A percentile compares a stretch with the other conserved stretches of the same genome.
Evolutionary conservation across 37 sponge, comb jelly and placozoan species (phyloP).

Genomic region (Spongilla lacustris): DNA sequence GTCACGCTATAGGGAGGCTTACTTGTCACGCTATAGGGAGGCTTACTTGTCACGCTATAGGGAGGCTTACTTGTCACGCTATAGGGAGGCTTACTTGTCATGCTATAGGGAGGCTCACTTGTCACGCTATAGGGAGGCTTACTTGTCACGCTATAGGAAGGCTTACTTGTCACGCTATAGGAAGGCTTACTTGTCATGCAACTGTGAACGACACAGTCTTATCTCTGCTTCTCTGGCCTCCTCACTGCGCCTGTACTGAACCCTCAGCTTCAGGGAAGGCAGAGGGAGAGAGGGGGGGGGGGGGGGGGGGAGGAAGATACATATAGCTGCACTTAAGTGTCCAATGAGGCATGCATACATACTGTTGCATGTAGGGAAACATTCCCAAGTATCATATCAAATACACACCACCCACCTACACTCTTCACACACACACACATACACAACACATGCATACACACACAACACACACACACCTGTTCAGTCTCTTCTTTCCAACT

Average conservation of each 20-base stretch:
- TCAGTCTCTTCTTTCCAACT: background rate
- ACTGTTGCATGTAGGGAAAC: background rate
- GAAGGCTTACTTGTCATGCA: background rate
- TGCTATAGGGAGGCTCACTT: too few species aligned
- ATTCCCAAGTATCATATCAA: too few species aligned
- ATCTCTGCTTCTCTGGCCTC: background rate
- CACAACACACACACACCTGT: background rate
- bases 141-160: too few species aligned
- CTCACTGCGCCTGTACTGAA: background rate
- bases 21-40: too few species aligned
- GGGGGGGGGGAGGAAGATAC: too few species aligned
- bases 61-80: background rate
- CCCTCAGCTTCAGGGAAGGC: background rate
- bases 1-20: too few species aligned
- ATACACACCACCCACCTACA: background rate
- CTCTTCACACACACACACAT: background rate
- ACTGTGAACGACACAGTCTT: background rate
- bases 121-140: too few species aligned
- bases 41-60: background rate
- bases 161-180: too few species aligned
- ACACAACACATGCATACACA: background rate
- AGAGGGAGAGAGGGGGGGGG: background rate
- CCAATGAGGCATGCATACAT: background rate
- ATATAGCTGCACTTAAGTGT: background rate
- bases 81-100: background rate